These are phyloP conservation scores for Apeira syringaria DNA, from an alignment of 2,888 invertebrate genomes.

Conservation along the genomic window DNA sequence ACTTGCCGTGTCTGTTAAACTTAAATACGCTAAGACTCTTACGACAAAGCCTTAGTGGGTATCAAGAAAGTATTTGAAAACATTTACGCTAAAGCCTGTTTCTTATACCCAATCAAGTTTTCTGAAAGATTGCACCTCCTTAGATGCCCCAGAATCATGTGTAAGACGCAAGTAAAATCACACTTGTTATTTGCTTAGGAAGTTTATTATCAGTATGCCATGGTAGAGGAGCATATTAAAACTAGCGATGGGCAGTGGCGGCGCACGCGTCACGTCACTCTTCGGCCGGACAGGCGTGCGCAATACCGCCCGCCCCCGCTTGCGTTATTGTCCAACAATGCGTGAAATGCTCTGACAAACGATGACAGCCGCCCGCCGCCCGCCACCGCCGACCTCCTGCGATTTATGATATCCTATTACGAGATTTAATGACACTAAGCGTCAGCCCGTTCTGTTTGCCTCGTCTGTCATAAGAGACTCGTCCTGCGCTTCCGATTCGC, in stretches of 20 bases:
- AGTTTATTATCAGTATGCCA: constrained; percentile 27
- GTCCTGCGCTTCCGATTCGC: constrained; percentile 50
- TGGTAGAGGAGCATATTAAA: constrained; percentile 18
- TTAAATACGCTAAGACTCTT: too few relatives aligned
- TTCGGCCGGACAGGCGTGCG: constrained; percentile 52
- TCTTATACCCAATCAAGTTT: too few relatives aligned
- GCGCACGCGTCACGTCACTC: constrained; percentile 21
- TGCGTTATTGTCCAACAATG: constrained; percentile 83
- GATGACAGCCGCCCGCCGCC: constrained; percentile 80
- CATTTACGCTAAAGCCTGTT: too few relatives aligned
- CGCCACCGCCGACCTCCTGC: constrained; percentile 72
- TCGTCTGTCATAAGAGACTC: constrained; percentile 54
- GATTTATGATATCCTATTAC: constrained; percentile 83
- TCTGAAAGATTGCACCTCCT: too few relatives aligned
- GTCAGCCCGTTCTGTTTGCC: constrained; percentile 64
- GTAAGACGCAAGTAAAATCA: too few relatives aligned
- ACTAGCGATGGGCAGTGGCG: constrained; percentile 28
- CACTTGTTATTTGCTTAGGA: too few relatives aligned
- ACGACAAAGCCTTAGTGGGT: too few relatives aligned
- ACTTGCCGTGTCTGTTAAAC: too few relatives aligned
- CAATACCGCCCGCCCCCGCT: constrained; percentile 55
- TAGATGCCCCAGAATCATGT: too few relatives aligned
- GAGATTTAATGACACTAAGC: constrained; percentile 81
- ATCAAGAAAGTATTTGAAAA: too few relatives aligned
- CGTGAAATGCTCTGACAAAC: constrained; percentile 84